Conservation (phyloP, 2,888 invertebrate species). For the Galeruca laticollis region DNA sequence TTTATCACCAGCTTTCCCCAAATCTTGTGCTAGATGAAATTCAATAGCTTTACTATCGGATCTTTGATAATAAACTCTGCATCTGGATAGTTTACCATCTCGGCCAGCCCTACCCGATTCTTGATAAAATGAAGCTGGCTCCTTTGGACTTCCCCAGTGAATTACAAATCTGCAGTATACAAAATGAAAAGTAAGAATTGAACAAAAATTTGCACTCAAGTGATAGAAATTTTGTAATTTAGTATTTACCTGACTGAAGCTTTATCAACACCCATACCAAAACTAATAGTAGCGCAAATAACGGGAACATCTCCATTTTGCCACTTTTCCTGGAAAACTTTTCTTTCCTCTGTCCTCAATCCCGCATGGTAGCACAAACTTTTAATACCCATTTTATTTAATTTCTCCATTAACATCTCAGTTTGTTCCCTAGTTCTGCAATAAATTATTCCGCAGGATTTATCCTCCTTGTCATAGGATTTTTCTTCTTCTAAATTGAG, state of each 20-base stretch:
- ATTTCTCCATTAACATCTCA: constrained; percentile 82
- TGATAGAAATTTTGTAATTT: background rate
- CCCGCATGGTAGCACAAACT: constrained; percentile 93
- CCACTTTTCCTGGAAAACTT: constrained; percentile 91
- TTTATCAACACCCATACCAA: constrained; percentile 99
- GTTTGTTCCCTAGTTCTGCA: constrained; percentile 89
- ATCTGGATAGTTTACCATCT: constrained; percentile 89
- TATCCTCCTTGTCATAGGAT: constrained; percentile 57
- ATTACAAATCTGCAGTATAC: constrained; percentile 81
- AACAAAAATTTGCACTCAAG: background rate
- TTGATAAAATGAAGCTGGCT: constrained; percentile 95
- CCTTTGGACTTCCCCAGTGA: constrained; percentile 97
- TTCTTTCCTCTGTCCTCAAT: constrained; percentile 79
- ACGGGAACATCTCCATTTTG: constrained; percentile 88
- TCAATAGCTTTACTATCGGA: constrained; percentile 85
- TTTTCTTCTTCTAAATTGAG: constrained; percentile 72
- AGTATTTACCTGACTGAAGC: constrained; percentile 80
- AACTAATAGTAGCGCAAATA: constrained; percentile 97
- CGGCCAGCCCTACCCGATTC: constrained; percentile 97
- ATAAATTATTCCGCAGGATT: constrained; percentile 54
- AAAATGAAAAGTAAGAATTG: background rate
- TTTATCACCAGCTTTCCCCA: constrained; percentile 70
- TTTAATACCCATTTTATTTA: constrained; percentile 80
- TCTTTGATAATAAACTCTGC: constrained; percentile 91
- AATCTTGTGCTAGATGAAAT: constrained; percentile 81